Evolutionary conservation across 37 sponge, comb jelly and placozoan genomes (phyloP).

Genomic region (Eunapius fragilis): DNA sequence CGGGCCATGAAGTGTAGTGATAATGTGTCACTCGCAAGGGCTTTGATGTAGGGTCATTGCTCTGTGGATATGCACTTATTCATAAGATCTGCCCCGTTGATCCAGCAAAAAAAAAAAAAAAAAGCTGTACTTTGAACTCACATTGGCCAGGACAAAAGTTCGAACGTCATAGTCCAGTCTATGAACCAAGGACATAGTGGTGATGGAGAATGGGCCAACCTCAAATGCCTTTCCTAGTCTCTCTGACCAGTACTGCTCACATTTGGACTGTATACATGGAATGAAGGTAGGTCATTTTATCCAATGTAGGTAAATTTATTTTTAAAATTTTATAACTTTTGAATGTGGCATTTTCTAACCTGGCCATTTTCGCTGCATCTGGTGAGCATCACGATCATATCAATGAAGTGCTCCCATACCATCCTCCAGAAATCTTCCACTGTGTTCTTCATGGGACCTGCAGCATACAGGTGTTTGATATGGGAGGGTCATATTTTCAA

Average conservation of each 20-base stretch:
- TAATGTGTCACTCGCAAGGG: constrained; percentile 48
- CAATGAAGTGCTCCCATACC: constrained; percentile 35
- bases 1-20: constrained; percentile 71
- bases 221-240: constrained; percentile 26
- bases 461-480: background rate
- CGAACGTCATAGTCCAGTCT: constrained; percentile 57
- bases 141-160: constrained; percentile 8
- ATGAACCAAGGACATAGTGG: background rate
- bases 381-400: constrained; percentile 6
- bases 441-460: constrained; percentile 31
- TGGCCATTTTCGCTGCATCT: background rate
- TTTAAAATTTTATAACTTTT: too few species aligned
- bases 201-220: constrained; percentile 6
- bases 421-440: constrained; percentile 59
- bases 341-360: background rate
- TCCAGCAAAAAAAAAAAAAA: too few species aligned
- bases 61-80: background rate
- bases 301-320: background rate
- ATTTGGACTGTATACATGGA: constrained; percentile 54
- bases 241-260: constrained; percentile 80
- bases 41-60: background rate
- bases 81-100: background rate
- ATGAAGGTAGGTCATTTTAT: too few species aligned
- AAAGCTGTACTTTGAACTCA: background rate
- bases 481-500: background rate